Evolutionary conservation across 2,113 vertebrate species (phyloP).

Genomic region (Bostrychus sinensis): DNA sequence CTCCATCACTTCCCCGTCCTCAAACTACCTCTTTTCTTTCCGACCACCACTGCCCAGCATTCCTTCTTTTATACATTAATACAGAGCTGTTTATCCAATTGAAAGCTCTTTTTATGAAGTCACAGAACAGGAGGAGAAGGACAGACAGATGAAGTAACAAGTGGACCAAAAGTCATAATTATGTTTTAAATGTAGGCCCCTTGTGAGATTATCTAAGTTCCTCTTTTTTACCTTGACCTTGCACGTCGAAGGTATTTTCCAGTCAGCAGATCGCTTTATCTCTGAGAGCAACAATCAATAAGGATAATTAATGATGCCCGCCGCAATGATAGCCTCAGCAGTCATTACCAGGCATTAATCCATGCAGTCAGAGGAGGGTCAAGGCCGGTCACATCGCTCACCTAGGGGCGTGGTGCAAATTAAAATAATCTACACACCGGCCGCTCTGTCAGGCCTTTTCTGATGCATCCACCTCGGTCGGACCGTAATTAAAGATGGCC

Average conservation of each 20-base stretch:
- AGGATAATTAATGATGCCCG: constrained; percentile 99
- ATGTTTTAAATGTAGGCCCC: constrained; percentile 55
- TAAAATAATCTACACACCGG: constrained; percentile 97
- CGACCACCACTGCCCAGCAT: constrained; percentile 3
- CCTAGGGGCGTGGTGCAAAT: constrained; percentile 93
- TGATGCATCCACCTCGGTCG: constrained; percentile 71
- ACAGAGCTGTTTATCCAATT: constrained; percentile 12
- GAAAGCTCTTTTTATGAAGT: constrained; percentile 17
- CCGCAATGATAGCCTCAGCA: constrained; percentile 99
- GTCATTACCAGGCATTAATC: constrained; percentile 99
- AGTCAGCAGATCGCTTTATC: constrained; percentile 99
- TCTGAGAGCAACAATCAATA: constrained; percentile 99
- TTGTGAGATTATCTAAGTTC: constrained; percentile 89
- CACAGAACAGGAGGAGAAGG: constrained; percentile 1
- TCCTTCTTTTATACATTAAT: constrained; percentile 9
- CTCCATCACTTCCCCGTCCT: constrained; percentile 15
- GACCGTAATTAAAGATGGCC: constrained; percentile 80
- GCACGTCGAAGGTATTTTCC: constrained; percentile 94
- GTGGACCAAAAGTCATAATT: constrained; percentile 44
- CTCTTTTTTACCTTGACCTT: constrained; percentile 95
- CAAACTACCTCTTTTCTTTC: constrained; percentile 14
- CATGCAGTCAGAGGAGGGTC: constrained; percentile 96
- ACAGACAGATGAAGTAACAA: constrained; percentile 20
- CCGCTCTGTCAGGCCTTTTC: constrained; percentile 80
- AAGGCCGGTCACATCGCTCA: constrained; percentile 97